Base-by-base conservation (phyloP, 2,797 vertebrate species). In the Myotis myotis region DNA sequence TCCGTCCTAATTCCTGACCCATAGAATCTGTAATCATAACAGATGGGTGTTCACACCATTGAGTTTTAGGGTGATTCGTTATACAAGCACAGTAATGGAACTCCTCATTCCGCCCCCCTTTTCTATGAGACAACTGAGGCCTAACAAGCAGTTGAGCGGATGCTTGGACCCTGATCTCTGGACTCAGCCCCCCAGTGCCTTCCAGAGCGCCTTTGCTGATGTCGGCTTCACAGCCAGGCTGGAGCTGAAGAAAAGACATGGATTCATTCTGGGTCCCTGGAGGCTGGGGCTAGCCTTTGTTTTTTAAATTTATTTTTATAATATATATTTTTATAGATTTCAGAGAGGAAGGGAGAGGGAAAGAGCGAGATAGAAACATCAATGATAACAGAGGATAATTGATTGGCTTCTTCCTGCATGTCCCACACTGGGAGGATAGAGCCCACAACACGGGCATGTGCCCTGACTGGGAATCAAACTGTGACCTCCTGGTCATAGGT, bases 111-210 rank as follows among this genome's bases (percentile, higher is more conserved):
- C 10, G n/a, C 16, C 30, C 19, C 30, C 30, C 62, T 33, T 30
- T 78, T 51, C 15, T 3, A 28, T 9, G 60, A 62, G 72, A 41
- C 53, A 38, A 70, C 7, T 1, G 28, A 75, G 78, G 17, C 23
- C 19, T 68, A 28, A 6, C 9, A 23, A 28, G 30, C 23, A 47
- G 8, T 3, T 17, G 16, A 25, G 23, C 9, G 9, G 38, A 60
- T 9, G 13, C 47, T 8, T 1, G 7, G 30, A 20, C 38, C 19
- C n/a, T 0, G 0, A 1, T 20, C 28, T 47, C 23, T 55, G 11
- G 38, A 64, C 38, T 30, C 30, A 8, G 38, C 38, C 60, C 33
- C 33, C 20, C 28, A 19, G n/a, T 1, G 0, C 3, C 11, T 49
- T 41, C 38, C 36, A 30, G 47, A 33, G 38, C 0, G 0, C 4